These are phyloP conservation scores for Drosophila vallismaia DNA, from an alignment of 2,888 invertebrate species.

Conservation along the genomic window DNA sequence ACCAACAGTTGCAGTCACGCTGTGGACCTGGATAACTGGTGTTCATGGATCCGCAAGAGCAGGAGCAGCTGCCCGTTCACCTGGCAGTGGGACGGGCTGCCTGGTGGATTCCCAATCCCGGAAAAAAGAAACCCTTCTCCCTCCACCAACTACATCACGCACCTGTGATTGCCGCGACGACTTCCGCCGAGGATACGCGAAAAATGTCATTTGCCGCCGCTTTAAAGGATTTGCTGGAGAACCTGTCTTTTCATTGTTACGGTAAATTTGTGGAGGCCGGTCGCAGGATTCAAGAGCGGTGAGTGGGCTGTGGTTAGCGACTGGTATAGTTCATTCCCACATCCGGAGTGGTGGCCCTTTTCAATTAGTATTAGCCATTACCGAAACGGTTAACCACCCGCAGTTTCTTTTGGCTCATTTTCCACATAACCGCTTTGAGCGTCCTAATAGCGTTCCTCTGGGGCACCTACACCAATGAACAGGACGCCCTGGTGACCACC, in stretches of 20 bases:
- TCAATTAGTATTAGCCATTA: constrained; percentile 58
- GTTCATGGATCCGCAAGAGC: constrained; percentile 51
- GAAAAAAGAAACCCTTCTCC: constrained; percentile 13
- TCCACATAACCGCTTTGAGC: constrained; percentile 74
- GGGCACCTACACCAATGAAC: constrained; percentile 56
- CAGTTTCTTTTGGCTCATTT: constrained; percentile 80
- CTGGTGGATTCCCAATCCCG: constrained; percentile 76
- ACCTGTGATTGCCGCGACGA: constrained; percentile 24
- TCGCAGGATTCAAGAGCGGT: constrained; percentile 76
- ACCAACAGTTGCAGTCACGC: constrained; percentile 42
- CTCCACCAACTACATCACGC: constrained; percentile 3
- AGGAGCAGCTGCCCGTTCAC: constrained; percentile 67
- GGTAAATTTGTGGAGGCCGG: constrained; percentile 80
- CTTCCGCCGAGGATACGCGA: constrained; percentile 49
- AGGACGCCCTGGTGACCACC: constrained; percentile 66
- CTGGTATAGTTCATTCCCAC: constrained; percentile 4
- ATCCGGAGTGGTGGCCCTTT: constrained; percentile 27
- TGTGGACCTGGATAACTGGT: constrained; percentile 21
- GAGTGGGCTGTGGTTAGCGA: constrained; percentile 41
- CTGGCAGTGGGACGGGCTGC: constrained; percentile 74
- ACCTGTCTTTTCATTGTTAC: constrained; percentile 82
- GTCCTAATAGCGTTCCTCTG: constrained; percentile 76
- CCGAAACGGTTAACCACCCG: constrained; percentile 31
- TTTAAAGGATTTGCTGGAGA: constrained; percentile 80
- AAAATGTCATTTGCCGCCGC: constrained; percentile 69